Conservation (phyloP, 2,888 invertebrate genomes). For the Halocaridina rubra region DNA sequence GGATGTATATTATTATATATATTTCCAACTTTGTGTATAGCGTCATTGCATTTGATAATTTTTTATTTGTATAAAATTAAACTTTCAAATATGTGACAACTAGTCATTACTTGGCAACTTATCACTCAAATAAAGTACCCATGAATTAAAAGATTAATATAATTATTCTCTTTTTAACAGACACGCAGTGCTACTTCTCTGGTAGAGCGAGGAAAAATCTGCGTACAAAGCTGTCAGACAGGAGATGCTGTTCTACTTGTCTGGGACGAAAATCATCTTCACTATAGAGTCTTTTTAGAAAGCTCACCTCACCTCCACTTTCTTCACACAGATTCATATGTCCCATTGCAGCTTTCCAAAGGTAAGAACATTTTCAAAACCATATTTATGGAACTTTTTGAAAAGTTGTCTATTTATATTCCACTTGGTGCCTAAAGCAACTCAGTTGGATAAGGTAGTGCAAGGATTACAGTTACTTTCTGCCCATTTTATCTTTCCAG, state of each 20-base stretch:
- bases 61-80: no score
- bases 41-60: no score
- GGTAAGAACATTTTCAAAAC: not conserved
- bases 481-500: not conserved
- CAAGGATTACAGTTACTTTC: no score
- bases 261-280: constrained; percentile 16
- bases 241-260: constrained; percentile 27
- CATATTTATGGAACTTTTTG: not conserved
- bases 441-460: no score
- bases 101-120: no score
- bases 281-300: constrained; percentile 29
- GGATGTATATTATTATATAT: not conserved
- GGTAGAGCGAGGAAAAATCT: constrained; percentile 29
- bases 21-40: no score
- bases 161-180: not conserved
- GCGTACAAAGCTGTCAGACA: constrained; percentile 1
- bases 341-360: constrained; percentile 7
- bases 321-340: constrained; percentile 28
- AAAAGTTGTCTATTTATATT: no score
- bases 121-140: no score
- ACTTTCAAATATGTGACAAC: no score
- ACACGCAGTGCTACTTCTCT: constrained; percentile 5
- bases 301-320: constrained; percentile 21
- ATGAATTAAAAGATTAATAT: no score
- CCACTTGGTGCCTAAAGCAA: no score